Percentiles rank a stretch among this genome's conserved stretches.
phyloP scores from a whole-genome alignment of 2,888 invertebrate genomes.

The Troglohyphantes excavatus region DNA sequence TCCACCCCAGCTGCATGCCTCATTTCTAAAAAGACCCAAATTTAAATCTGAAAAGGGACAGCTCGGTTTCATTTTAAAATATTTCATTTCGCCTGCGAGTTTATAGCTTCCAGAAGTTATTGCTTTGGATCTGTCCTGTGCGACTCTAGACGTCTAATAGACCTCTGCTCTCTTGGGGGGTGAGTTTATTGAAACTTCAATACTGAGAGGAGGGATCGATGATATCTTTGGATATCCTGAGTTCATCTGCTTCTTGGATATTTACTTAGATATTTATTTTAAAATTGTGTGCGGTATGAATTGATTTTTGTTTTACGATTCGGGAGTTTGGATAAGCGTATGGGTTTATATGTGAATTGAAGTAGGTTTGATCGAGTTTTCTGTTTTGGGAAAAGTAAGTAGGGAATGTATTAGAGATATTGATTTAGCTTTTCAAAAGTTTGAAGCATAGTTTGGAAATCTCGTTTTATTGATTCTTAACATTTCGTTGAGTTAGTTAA shows the following conservation, averaged over 20 bases:
- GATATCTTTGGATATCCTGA: background rate
- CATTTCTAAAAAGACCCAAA: slow-evolving; percentile 59
- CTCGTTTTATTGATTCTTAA: too few relatives aligned
- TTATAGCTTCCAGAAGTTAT: slow-evolving; percentile 59
- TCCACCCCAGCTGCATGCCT: slow-evolving; percentile 34
- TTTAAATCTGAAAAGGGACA: slow-evolving; percentile 67
- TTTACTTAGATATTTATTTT: slow-evolving; percentile 3
- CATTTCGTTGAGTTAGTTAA: too few relatives aligned
- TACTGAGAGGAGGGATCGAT: background rate
- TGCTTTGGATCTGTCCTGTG: background rate
- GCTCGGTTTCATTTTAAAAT: slow-evolving; percentile 62
- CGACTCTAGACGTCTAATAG: slow-evolving; percentile 16
- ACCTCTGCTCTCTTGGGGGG: background rate
- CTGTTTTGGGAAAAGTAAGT: too few relatives aligned
- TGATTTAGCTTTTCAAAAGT: too few relatives aligned
- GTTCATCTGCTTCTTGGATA: background rate
- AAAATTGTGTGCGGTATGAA: background rate
- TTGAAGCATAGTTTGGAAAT: too few relatives aligned
- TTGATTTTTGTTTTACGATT: slow-evolving; percentile 5
- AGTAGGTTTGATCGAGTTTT: background rate
- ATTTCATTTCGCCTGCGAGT: slow-evolving; percentile 53
- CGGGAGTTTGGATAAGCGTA: background rate
- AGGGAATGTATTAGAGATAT: too few relatives aligned
- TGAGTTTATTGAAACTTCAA: slow-evolving; percentile 47
- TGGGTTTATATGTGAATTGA: background rate